These are phyloP conservation scores for Spongilla lacustris DNA, from an alignment of 37 sponge, comb jelly and placozoan genomes.

Conservation along the genomic window DNA sequence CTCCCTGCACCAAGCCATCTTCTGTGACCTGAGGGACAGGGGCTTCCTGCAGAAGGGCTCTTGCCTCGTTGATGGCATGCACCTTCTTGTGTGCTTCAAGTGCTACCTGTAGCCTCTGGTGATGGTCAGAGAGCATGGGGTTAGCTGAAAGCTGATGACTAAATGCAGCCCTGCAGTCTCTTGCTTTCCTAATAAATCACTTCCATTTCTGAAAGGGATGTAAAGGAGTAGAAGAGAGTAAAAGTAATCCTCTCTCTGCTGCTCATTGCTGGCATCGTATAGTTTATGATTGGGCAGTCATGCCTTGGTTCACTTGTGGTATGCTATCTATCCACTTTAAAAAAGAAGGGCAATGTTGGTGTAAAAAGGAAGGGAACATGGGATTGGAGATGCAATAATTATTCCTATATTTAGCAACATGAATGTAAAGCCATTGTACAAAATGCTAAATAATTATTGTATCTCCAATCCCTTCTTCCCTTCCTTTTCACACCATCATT, in stretches of 20 bases:
- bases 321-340: not conserved
- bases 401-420: no score
- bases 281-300: slow-evolving; percentile 24
- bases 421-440: no score
- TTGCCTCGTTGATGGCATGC: slow-evolving; percentile 27
- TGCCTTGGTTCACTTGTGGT: not conserved
- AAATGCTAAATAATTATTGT: no score
- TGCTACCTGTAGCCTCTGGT: slow-evolving; percentile 10
- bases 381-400: no score
- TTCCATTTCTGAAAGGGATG: slow-evolving; percentile 40
- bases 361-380: no score
- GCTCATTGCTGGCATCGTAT: slow-evolving; percentile 25
- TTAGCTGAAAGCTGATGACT: not conserved
- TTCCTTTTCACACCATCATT: no score
- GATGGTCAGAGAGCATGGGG: not conserved
- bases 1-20: not conserved
- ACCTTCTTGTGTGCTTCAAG: slow-evolving; percentile 12
- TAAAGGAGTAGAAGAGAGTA: slow-evolving; percentile 40
- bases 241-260: slow-evolving; percentile 44
- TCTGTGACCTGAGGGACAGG: not conserved
- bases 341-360: no score
- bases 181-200: not conserved
- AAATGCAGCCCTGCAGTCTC: slow-evolving; percentile 33
- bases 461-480: no score
- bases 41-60: not conserved